phyloP scores from a whole-genome alignment of 2,797 vertebrate genomes.

The Acomys russatus region DNA sequence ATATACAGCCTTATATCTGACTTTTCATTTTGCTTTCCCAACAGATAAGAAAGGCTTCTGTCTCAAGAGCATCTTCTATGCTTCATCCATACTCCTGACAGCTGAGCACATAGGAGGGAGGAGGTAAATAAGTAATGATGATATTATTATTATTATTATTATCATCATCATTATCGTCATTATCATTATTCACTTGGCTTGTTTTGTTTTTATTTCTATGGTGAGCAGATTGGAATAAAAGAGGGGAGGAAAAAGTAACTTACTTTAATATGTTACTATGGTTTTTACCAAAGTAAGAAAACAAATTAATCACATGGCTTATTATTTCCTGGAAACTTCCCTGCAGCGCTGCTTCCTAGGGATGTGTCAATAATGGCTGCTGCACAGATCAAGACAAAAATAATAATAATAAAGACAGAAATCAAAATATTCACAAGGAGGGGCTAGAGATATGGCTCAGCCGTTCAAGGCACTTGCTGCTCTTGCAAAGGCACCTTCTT shows the following conservation, averaged over 20 bases:
- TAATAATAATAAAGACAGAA: background rate
- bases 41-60: background rate
- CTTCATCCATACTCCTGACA: background rate
- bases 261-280: background rate
- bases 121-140: background rate
- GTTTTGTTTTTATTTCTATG: background rate
- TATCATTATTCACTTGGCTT: background rate
- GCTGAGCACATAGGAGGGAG: background rate
- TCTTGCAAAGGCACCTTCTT: background rate
- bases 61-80: background rate
- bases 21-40: slow-evolving; percentile 19
- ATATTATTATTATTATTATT: background rate
- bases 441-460: background rate
- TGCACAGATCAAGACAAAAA: background rate
- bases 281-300: background rate
- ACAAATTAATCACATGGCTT: background rate
- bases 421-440: background rate
- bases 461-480: background rate
- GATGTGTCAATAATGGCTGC: background rate
- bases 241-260: background rate
- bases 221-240: background rate
- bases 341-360: background rate
- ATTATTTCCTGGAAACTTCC: background rate
- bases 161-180: background rate
- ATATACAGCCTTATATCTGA: background rate